Evolutionary conservation across 2,113 vertebrate genomes (phyloP).

Genomic region (Hippocampus mohnikei): DNA sequence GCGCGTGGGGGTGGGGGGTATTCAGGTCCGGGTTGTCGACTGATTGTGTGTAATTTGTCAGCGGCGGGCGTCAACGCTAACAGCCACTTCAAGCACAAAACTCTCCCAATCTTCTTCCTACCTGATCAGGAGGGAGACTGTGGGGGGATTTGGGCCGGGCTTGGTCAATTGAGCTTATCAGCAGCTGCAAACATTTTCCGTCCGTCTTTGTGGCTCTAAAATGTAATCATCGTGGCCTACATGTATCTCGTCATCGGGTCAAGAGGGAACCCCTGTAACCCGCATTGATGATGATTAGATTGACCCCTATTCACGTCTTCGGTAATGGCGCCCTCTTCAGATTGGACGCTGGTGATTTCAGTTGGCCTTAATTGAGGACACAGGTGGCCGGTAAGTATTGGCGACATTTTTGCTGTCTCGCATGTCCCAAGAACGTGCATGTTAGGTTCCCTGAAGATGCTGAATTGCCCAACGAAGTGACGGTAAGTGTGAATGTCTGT

Average conservation of each 20-base stretch:
- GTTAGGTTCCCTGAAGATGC: no score
- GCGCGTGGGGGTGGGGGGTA: constrained; percentile 76
- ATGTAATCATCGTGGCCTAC: constrained; percentile 32
- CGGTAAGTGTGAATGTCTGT: no score
- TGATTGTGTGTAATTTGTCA: constrained; percentile 97
- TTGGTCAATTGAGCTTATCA: constrained; percentile 52
- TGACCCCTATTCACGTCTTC: constrained; percentile 85
- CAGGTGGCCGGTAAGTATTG: constrained; percentile 55
- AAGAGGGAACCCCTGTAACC: constrained; percentile 62
- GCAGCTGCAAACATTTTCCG: constrained; percentile 82
- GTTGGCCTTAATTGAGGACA: constrained; percentile 32
- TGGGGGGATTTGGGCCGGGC: constrained; percentile 2
- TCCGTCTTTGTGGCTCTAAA: constrained; percentile 53
- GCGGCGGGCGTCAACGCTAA: constrained; percentile 83
- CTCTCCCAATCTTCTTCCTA: constrained; percentile 62
- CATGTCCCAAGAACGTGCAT: neutral
- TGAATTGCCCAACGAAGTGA: no score
- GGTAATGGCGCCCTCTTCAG: constrained; percentile 77
- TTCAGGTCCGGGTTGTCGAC: constrained; percentile 81
- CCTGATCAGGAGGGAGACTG: constrained; percentile 71
- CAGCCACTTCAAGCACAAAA: constrained; percentile 87
- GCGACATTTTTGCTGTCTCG: constrained; percentile 13
- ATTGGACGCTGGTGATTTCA: constrained; percentile 73
- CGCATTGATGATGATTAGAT: constrained; percentile 80
- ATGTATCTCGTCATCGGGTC: constrained; percentile 10